phyloP scores from a whole-genome alignment of 2,113 vertebrate species.

The Solea solea region DNA sequence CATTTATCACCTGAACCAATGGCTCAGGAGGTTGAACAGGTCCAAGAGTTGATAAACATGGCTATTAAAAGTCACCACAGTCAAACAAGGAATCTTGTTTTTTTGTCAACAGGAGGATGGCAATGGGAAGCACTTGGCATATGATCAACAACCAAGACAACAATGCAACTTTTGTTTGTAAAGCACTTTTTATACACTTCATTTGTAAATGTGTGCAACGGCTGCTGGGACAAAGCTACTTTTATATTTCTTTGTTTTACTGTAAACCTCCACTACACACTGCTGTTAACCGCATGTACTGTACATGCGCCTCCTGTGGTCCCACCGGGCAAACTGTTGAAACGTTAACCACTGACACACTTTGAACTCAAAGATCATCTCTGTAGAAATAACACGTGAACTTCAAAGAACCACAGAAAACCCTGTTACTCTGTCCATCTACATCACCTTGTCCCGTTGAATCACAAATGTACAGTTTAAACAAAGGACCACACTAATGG shows the following conservation, averaged over 20 bases:
- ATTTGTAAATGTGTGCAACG: too few relatives aligned
- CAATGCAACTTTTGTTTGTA: not conserved
- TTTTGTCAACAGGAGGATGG: not conserved
- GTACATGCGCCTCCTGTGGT: too few relatives aligned
- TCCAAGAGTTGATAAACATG: not conserved
- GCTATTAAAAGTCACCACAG: not conserved
- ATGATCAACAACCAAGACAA: not conserved
- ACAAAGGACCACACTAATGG: slow-evolving; percentile 2
- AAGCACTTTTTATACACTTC: not conserved
- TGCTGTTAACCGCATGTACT: not conserved
- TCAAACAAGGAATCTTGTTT: not conserved
- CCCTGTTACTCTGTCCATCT: not conserved
- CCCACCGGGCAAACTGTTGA: not conserved
- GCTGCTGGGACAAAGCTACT: too few relatives aligned
- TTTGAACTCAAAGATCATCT: not conserved
- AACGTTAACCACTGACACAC: not conserved
- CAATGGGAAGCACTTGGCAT: not conserved
- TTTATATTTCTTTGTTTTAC: too few relatives aligned
- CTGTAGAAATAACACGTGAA: not conserved
- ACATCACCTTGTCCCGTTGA: not conserved
- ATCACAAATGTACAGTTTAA: slow-evolving; percentile 4
- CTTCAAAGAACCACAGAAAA: slow-evolving; percentile 21
- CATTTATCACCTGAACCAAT: not conserved
- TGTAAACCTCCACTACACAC: not conserved
- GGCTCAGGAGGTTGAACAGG: not conserved